Conservation (phyloP, 2,797 vertebrate species). For the Cichlasoma orientale region DNA sequence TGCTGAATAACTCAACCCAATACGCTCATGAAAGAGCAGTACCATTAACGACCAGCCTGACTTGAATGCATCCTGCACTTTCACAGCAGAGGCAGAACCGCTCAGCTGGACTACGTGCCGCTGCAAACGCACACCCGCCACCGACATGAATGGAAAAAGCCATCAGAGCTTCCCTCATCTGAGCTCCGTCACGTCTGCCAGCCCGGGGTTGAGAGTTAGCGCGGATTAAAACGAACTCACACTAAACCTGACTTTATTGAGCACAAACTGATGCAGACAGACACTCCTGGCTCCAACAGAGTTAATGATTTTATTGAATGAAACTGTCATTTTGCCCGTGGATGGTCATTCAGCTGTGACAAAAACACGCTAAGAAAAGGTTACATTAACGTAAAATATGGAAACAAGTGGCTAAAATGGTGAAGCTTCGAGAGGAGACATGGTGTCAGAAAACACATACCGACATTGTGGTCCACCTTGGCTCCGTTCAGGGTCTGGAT, state of each 20-base stretch:
- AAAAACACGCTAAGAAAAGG: not conserved
- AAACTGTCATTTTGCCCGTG: conserved; percentile 3
- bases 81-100: conserved; percentile 9
- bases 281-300: not conserved
- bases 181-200: not conserved
- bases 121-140: conserved; percentile 61
- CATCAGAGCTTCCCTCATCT: not conserved
- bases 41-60: not conserved
- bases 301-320: conserved; percentile 7
- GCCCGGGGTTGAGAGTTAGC: not conserved
- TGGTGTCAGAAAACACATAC: conserved; percentile 72
- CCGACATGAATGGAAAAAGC: conserved; percentile 8
- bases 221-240: not conserved
- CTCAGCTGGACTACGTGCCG: conserved; percentile 76
- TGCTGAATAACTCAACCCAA: not conserved
- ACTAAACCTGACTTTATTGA: not conserved
- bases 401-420: not conserved
- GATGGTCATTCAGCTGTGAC: not conserved
- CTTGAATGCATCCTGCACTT: conserved; percentile 52
- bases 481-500: conserved; percentile 88
- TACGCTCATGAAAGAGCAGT: no score
- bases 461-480: conserved; percentile 88
- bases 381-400: accelerated
- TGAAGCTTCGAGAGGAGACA: accelerated
- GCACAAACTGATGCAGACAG: not conserved